These are phyloP conservation scores for Acipenser ruthenus DNA, from an alignment of 2,797 vertebrate genomes.

Conservation along the genomic window DNA sequence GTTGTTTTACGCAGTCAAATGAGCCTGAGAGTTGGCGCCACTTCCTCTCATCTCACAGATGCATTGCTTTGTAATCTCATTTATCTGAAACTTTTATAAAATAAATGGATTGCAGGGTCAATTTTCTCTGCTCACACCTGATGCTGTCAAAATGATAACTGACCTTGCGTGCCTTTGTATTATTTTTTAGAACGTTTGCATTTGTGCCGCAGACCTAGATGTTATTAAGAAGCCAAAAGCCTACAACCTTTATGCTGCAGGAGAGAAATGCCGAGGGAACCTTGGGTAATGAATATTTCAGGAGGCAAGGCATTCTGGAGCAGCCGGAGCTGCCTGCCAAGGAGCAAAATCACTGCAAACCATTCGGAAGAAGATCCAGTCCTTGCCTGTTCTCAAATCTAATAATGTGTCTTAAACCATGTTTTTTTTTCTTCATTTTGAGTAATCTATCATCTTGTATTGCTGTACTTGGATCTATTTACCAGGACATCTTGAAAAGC, in stretches of 20 bases:
- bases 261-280: slow-evolving; percentile 35
- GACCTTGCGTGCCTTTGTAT: slow-evolving; percentile 31
- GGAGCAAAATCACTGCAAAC: too few species aligned
- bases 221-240: slow-evolving; percentile 36
- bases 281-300: slow-evolving; percentile 45
- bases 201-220: slow-evolving; percentile 24
- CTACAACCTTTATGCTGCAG: slow-evolving; percentile 30
- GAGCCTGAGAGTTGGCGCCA: too few species aligned
- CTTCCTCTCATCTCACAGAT: not conserved
- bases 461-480: too few species aligned
- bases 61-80: slow-evolving; percentile 9
- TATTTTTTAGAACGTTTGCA: slow-evolving; percentile 27
- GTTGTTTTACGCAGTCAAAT: too few species aligned
- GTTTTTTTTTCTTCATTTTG: too few species aligned
- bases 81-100: slow-evolving; percentile 6
- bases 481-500: too few species aligned
- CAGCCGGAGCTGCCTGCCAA: too few species aligned
- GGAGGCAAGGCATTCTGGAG: slow-evolving; percentile 8
- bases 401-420: too few species aligned
- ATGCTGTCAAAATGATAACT: slow-evolving; percentile 34
- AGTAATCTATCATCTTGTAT: too few species aligned
- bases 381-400: too few species aligned
- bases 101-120: slow-evolving; percentile 2
- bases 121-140: slow-evolving; percentile 11
- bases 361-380: too few species aligned